Evolutionary conservation across 2,888 invertebrate genomes (phyloP), one percentile per base, ranked within the genome.

Genomic region (Diarsia brunnea): DNA sequence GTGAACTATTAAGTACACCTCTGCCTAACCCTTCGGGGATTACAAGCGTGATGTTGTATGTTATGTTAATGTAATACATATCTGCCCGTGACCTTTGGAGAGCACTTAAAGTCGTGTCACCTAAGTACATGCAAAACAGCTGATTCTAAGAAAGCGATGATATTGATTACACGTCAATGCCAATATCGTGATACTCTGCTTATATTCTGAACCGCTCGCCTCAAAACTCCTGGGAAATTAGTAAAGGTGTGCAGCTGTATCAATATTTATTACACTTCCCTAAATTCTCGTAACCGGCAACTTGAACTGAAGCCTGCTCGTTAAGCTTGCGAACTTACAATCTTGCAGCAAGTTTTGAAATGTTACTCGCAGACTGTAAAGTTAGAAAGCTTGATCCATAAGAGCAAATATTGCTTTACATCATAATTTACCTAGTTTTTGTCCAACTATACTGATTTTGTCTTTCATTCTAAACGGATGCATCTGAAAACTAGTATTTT

Each of bases 191-290:
- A 67, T 47, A 49, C n/a, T 70, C 4, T 24, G 24, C 12, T 43
- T 31, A 61, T 66, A 53, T 60, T 66, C 27, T 43, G 19, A 61
- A 66, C 24, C 16, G 4, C 14, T 4, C 21, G 0, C 7, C 10
- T 24, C 4, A 61, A 73, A 53, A 24, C 78, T 65, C 43, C 43
- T 21, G 81, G 66, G 78, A 75, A 81, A 81, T 78, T 53, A 61
- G 12, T 38, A 16, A 43, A 72, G 45, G 45, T 27, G 51, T 73
- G 58, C 53, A 81, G 11, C n/a, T 58, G 24, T 66, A 67, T 61
- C 47, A 24, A 66, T 67, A 81, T 66, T 63, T 75, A 55, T 55
- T 67, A 74, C 65, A 19, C 75, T 66, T 31, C 21, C 3, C 31
- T 61, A 58, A 51, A 72, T 38, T 21, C 31, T 21, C 61, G n/a